Evolutionary conservation across 2,888 invertebrate species (phyloP), one percentile per base, ranked within the genome.

Genomic region (Stenodera caucasica): DNA sequence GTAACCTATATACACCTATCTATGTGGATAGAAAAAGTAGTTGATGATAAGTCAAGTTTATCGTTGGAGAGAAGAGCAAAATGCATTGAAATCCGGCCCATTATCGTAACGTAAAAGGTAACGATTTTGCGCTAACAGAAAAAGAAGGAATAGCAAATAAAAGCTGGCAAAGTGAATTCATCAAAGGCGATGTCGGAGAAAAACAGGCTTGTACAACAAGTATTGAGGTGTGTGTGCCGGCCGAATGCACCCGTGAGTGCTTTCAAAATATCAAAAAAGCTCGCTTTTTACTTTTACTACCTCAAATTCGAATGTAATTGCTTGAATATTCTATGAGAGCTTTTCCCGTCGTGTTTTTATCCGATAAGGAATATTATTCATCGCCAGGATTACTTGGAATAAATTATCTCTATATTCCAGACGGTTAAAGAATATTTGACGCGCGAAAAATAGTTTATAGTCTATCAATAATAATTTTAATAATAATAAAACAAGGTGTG

Each of bases 161-260:
- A 63, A 70, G 67, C 61, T 68, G 66, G 67, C 65, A 73, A 73
- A 71, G 70, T 70, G 73, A 71, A 74, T 78, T 77, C 73, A 75
- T 77, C 73, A 76, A 77, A 77, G 76, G 76, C 72, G 76, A 71
- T 73, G 75, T 72, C 72, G 71, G 74, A 73, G 76, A 75, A 75
- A 76, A 72, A 74, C 68, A 71, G 72, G 72, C 77, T 77, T 77
- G 74, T 77, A 74, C 75, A 77, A 74, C 75, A 77, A 77, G 78
- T 77, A 78, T 78, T 76, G 77, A 77, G 77, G 77, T 78, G 78
- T 77, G 70, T 66, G 72, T 67, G 69, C 65, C 72, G 77, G 76
- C 72, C 77, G 77, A 77, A 75, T 77, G 77, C 76, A 70, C 71
- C 64, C 70, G 66, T 66, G 69, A 77, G 76, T 63, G 77, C 77